A percentile compares a stretch with the other conserved stretches of the same genome.
These are phyloP conservation scores for Lycaena phlaeas DNA, from an alignment of 2,888 invertebrate species.

Conservation along the genomic window DNA sequence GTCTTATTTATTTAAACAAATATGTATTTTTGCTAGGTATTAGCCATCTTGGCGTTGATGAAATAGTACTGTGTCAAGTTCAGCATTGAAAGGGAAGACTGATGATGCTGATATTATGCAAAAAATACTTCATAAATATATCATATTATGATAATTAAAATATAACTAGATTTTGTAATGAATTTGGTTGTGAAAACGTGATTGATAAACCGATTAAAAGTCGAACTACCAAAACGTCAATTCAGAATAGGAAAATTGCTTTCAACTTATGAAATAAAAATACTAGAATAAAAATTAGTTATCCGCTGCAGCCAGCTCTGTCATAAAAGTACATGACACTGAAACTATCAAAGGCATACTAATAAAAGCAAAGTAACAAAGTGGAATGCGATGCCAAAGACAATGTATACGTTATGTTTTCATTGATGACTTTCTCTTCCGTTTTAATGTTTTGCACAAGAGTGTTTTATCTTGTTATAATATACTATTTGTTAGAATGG, in stretches of 20 bases:
- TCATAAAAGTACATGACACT: slow-evolving; percentile 45
- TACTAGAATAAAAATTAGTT: slow-evolving; percentile 33
- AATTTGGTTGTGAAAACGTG: neutral
- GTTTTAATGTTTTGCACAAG: slow-evolving; percentile 21
- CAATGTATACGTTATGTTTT: slow-evolving; percentile 23
- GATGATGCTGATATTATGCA: too few species aligned
- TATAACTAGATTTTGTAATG: too few species aligned
- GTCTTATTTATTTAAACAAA: too few species aligned
- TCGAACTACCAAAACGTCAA: too few species aligned
- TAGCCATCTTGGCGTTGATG: too few species aligned
- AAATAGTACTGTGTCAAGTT: too few species aligned
- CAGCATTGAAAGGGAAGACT: too few species aligned
- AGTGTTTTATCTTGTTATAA: slow-evolving; percentile 17
- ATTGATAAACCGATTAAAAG: too few species aligned
- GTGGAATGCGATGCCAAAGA: slow-evolving; percentile 35
- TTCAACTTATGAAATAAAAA: slow-evolving; percentile 10
- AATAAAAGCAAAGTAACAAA: slow-evolving; percentile 51
- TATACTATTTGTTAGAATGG: too few species aligned
- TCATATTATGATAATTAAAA: too few species aligned
- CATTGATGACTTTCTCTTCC: slow-evolving; percentile 23
- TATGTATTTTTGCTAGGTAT: too few species aligned
- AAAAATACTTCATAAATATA: too few species aligned
- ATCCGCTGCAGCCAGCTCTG: slow-evolving; percentile 30
- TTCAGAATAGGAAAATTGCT: slow-evolving; percentile 6
- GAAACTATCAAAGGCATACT: slow-evolving; percentile 47